phyloP scores from a whole-genome alignment of 2,888 invertebrate species.

The Metacarcinus magister region DNA sequence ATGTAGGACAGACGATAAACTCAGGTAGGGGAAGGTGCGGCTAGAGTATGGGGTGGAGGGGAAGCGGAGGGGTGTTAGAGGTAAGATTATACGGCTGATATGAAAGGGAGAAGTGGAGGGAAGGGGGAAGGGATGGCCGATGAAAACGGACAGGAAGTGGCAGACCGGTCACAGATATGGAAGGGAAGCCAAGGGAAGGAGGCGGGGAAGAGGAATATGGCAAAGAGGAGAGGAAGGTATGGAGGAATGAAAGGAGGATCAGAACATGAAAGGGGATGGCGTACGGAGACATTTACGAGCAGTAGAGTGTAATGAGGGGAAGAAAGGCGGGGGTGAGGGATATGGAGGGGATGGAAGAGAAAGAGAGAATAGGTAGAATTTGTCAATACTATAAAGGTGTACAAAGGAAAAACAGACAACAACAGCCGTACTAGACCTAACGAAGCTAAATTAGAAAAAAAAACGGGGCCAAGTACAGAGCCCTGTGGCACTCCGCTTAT shows the following conservation, averaged over 20 bases:
- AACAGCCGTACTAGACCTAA: too few species aligned
- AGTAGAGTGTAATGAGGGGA: not conserved
- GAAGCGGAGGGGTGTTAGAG: not conserved
- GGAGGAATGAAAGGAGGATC: not conserved
- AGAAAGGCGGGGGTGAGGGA: not conserved
- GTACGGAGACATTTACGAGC: not conserved
- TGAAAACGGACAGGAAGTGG: not conserved
- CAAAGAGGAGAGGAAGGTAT: not conserved
- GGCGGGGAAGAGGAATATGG: not conserved
- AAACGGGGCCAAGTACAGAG: too few species aligned
- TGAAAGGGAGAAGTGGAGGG: not conserved
- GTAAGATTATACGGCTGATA: not conserved
- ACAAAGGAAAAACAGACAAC: too few species aligned
- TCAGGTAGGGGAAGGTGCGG: not conserved
- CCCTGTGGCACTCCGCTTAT: too few species aligned
- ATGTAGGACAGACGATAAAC: not conserved
- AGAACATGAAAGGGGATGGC: not conserved
- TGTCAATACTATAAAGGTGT: too few species aligned
- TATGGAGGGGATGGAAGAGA: too few species aligned
- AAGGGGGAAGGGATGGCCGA: not conserved
- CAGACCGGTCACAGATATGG: not conserved
- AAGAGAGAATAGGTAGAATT: too few species aligned
- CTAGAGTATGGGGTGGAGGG: not conserved
- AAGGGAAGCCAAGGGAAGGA: not conserved
- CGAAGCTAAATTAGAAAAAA: too few species aligned